Percentiles rank a stretch among this genome's conserved stretches.
phyloP scores from a whole-genome alignment of 2,797 vertebrate species.

The Sciurus carolinensis region DNA sequence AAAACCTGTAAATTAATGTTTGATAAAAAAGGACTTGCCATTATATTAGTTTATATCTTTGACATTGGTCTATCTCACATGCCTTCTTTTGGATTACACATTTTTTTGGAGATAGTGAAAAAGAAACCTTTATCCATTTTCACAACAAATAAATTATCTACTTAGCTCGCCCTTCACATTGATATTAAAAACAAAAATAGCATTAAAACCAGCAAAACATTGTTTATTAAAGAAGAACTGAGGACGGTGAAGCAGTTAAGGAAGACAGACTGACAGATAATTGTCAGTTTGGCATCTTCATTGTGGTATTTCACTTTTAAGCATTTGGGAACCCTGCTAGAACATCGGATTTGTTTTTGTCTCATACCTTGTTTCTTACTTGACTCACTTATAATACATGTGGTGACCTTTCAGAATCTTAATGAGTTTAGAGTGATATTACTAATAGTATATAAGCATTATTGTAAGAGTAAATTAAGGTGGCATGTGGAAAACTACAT shows the following conservation, averaged over 20 bases:
- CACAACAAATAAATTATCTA: neutral
- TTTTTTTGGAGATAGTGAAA: conserved; percentile 20
- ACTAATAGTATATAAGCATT: neutral
- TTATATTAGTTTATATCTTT: conserved; percentile 2
- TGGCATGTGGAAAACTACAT: neutral
- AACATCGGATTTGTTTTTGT: neutral
- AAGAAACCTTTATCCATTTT: conserved; percentile 40
- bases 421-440: neutral
- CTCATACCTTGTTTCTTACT: neutral
- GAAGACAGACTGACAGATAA: neutral
- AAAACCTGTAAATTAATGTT: conserved; percentile 69
- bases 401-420: neutral
- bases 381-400: neutral
- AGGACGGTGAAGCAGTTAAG: neutral
- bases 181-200: conserved; percentile 7
- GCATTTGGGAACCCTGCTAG: neutral
- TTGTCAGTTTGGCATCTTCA: neutral
- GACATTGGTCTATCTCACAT: neutral
- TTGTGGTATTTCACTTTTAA: neutral
- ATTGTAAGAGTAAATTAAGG: neutral
- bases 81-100: neutral
- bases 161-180: neutral
- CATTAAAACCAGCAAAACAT: neutral
- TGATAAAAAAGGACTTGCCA: conserved; percentile 19
- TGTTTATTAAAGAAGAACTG: neutral